A percentile compares a stretch with the other conserved stretches of the same genome.
These are phyloP conservation scores for Hyalella azteca DNA, from an alignment of 2,888 invertebrate genomes.

Conservation along the genomic window DNA sequence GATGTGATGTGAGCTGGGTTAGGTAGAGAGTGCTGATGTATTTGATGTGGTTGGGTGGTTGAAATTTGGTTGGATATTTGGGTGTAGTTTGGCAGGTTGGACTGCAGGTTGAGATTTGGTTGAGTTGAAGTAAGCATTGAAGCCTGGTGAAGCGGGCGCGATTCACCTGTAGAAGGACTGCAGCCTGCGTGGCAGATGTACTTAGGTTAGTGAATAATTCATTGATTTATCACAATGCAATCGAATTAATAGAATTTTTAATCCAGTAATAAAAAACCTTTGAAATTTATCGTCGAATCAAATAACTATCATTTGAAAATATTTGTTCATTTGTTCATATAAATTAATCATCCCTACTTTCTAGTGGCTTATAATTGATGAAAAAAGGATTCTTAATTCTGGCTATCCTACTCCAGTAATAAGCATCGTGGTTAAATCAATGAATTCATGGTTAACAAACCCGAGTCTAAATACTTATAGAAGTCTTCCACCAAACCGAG, in stretches of 20 bases:
- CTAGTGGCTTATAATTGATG: too few species aligned
- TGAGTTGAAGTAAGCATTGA: not conserved
- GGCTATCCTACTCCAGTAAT: too few species aligned
- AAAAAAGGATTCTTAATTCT: too few species aligned
- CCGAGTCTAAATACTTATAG: too few species aligned
- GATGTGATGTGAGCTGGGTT: not conserved
- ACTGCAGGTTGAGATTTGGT: conserved; percentile 10
- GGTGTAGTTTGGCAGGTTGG: not conserved
- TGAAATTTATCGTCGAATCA: not conserved
- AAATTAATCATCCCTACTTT: too few species aligned
- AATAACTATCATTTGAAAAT: not conserved
- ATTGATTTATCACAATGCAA: not conserved
- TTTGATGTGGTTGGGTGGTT: not conserved
- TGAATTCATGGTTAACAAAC: too few species aligned
- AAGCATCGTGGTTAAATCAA: too few species aligned
- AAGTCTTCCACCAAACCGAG: too few species aligned
- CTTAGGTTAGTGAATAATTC: not conserved
- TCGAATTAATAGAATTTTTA: not conserved
- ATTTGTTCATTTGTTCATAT: not conserved
- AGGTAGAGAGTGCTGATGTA: not conserved
- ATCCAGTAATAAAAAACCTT: not conserved
- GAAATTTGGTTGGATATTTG: not conserved
- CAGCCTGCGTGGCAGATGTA: not conserved
- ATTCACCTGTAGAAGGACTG: not conserved
- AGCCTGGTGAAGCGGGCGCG: not conserved